Base-by-base conservation (phyloP, 2,888 invertebrate species). In the Nezara viridula region DNA sequence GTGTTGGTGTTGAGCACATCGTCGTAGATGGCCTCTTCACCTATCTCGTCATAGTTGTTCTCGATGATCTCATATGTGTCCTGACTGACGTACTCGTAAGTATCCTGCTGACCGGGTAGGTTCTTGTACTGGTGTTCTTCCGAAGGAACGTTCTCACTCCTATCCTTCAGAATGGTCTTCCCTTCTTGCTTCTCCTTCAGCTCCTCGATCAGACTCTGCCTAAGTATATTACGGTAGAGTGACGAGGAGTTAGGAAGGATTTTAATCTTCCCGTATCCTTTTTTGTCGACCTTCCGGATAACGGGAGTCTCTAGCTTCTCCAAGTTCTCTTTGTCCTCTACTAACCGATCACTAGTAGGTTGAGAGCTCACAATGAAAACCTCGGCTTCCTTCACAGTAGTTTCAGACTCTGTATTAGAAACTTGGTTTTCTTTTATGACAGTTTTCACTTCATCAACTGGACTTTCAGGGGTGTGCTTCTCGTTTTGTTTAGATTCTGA, bases 1-100 rank as follows among this genome's bases (percentile, higher is more conserved):
- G 89, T 21, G 37, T 49, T 88, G 16, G 89, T 49, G 55, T 91
- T 90, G 32, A 91, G 90, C 6, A 92, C 91, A 88, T 91, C 92
- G 85, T 91, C 92, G 89, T 92, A 92, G 89, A 91, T 91, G 85
- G 89, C 90, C 21, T 90, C 90, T 19, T 89, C 90, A 9, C 87
- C 86, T 19, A 90, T 91, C 73, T 89, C 91, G 16, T 90, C 90
- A 86, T 91, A 91, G 44, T 88, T 90, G 87, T 91, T 90, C 86
- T 91, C 91, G 40, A 89, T 55, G 7, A 40, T n/a, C 27, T 88
- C 88, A 44, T 88, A 88, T 0, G 88, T 32, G 14, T 81, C 55
- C 27, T 88, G 88, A 21, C 77, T 81, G 6, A 88, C 66, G 19
- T 50, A 24, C 44, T 88, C 88, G 50, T 88, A 88, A 12, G 37